Evolutionary conservation across 2,113 vertebrate species (phyloP), one percentile per base, ranked within the genome.

Genomic region (Hiodon alosoides): DNA sequence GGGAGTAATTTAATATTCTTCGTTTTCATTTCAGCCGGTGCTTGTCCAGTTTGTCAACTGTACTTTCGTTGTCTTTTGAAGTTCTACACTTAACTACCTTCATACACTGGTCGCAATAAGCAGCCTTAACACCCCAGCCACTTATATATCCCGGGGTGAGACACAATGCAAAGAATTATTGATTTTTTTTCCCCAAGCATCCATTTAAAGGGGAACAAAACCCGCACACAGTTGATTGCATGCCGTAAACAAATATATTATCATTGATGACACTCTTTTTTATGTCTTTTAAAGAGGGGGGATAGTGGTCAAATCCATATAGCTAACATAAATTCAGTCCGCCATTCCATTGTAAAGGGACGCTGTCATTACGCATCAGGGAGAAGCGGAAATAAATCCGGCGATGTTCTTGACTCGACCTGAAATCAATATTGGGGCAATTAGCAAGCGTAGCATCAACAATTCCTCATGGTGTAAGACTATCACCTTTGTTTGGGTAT

Each of bases 161-260:
- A 80, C 76, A 46, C 79, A 65, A 3, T 7, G 71, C 79, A 69
- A 79, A 31, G 48, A 75, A 72, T 71, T 48, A 84, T 85, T 46
- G 83, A 85, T 86, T 84, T 84, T 72, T 72, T n/a, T 13, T 67
- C 52, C 52, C 66, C 66, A 3, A 52, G 48, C 65, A 48, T 67
- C 65, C 50, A 13, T 67, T 11, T 67, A 13, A 78, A 79, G 80
- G 85, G 79, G 58, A n/a, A 53, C 77, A 85, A 85, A 84, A 78
- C 81, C 66, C 78, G 73, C 67, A 74, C 75, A 74, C 16, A 4
- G 84, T 84, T 83, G 82, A 84, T 84, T 80, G 13, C 4, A 80
- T 77, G 78, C 80, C 79, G 81, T 76, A 74, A 79, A 82, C 47
- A 83, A 84, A 86, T 73, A 84, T 74, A 76, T 79, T 78, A 80